Conservation (phyloP, 2,113 vertebrate species). For the Daboia siamensis region DNA sequence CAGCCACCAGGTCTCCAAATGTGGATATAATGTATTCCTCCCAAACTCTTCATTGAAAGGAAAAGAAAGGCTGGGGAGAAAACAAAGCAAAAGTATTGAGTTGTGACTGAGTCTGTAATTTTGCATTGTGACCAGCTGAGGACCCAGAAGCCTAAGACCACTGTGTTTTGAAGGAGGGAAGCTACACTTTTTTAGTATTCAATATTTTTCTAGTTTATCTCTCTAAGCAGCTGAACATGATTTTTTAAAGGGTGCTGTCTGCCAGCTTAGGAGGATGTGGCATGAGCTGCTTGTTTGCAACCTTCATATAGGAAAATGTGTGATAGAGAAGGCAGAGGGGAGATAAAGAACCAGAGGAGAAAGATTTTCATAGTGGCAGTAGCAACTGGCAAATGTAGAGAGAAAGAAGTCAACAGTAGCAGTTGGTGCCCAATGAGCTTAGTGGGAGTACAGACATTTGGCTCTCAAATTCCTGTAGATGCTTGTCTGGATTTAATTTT, state of each 20-base stretch:
- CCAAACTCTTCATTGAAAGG: not conserved
- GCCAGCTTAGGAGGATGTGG: not conserved
- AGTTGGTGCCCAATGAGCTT: not conserved
- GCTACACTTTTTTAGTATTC: not conserved
- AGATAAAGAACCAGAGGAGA: not conserved
- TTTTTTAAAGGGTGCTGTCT: not conserved
- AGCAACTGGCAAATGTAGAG: not conserved
- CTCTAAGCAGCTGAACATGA: not conserved
- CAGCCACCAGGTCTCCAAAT: not conserved
- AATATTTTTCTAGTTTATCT: not conserved
- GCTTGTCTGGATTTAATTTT: not conserved
- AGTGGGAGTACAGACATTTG: not conserved
- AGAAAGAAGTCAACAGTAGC: not conserved
- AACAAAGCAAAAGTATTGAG: not conserved
- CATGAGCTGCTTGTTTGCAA: not conserved
- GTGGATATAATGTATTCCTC: not conserved
- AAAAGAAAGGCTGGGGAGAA: not conserved
- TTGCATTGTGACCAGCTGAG: not conserved
- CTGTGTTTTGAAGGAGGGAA: not conserved
- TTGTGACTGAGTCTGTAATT: not conserved
- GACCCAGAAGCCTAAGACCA: not conserved
- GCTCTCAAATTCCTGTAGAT: not conserved
- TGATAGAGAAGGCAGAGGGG: not conserved
- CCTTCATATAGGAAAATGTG: not conserved
- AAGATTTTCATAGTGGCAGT: not conserved